Evolutionary conservation across 2,888 invertebrate species (phyloP).

Genomic region (Clanis bilineata): DNA sequence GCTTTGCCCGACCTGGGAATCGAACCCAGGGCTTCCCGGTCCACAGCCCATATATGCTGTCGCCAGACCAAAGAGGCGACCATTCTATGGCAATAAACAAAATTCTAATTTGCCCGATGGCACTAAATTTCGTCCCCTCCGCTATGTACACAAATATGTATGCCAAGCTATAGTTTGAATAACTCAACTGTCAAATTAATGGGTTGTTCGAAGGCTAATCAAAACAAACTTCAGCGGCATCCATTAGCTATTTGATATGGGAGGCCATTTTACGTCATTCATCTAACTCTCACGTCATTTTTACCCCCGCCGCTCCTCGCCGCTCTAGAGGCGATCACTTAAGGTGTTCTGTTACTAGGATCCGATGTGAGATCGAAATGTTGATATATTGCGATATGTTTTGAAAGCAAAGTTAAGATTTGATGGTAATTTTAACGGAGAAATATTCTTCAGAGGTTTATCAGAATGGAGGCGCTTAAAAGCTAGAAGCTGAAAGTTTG

Average conservation of each 20-base stretch:
- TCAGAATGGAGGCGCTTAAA: too few species aligned
- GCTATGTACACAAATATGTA: too few species aligned
- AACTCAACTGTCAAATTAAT: constrained; percentile 8
- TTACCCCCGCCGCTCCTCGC: too few species aligned
- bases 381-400: not conserved
- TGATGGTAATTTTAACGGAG: not conserved
- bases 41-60: too few species aligned
- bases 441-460: not conserved
- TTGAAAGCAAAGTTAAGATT: not conserved
- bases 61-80: too few species aligned
- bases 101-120: too few species aligned
- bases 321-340: constrained; percentile 49
- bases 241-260: constrained; percentile 60
- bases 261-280: constrained; percentile 37
- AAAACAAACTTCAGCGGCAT: constrained; percentile 32
- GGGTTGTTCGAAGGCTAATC: constrained; percentile 25
- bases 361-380: constrained; percentile 19
- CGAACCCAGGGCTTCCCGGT: too few species aligned
- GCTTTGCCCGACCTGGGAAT: too few species aligned
- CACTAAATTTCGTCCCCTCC: too few species aligned
- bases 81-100: too few species aligned
- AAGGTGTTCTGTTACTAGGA: constrained; percentile 51
- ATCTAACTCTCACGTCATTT: constrained; percentile 31
- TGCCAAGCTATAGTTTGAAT: too few species aligned
- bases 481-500: too few species aligned